A percentile compares a stretch with the other conserved stretches of the same genome.
Evolutionary conservation across 2,113 vertebrate genomes (phyloP).

Genomic region (Aldabrachelys gigantea): DNA sequence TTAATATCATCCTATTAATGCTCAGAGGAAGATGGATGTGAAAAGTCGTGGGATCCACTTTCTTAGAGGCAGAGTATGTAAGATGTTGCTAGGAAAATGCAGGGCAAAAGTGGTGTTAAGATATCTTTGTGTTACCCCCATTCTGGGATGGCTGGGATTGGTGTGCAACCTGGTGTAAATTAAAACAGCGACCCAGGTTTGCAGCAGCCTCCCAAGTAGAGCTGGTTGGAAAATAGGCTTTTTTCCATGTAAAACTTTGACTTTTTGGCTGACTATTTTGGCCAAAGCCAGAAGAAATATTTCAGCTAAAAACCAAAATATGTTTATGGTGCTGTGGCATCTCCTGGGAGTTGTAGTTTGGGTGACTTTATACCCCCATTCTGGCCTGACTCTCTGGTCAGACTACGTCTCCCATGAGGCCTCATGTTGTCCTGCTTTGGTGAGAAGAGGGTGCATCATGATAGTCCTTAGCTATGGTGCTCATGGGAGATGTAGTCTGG

Average conservation of each 20-base stretch:
- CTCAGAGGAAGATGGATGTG: neutral
- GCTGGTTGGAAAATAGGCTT: neutral
- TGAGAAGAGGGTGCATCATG: neutral
- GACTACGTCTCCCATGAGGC: neutral
- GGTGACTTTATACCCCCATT: no score
- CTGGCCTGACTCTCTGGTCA: neutral
- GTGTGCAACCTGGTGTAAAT: neutral
- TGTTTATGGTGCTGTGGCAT: no score
- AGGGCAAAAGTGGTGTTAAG: neutral
- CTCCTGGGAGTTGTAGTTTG: neutral
- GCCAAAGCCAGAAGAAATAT: neutral
- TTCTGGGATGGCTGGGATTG: neutral
- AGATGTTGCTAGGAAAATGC: neutral
- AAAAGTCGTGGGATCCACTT: neutral
- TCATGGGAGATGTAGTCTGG: no score
- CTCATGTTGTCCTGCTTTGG: neutral
- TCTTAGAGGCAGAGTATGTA: accelerated
- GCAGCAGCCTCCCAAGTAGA: neutral
- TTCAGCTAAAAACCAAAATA: neutral
- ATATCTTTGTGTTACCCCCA: neutral
- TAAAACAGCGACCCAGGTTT: neutral
- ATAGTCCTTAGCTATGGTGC: no score
- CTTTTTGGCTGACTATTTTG: neutral
- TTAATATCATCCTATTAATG: conserved; percentile 9
- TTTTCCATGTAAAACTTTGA: neutral